phyloP scores from a whole-genome alignment of 2,797 vertebrate species.

The Chelon auratus region DNA sequence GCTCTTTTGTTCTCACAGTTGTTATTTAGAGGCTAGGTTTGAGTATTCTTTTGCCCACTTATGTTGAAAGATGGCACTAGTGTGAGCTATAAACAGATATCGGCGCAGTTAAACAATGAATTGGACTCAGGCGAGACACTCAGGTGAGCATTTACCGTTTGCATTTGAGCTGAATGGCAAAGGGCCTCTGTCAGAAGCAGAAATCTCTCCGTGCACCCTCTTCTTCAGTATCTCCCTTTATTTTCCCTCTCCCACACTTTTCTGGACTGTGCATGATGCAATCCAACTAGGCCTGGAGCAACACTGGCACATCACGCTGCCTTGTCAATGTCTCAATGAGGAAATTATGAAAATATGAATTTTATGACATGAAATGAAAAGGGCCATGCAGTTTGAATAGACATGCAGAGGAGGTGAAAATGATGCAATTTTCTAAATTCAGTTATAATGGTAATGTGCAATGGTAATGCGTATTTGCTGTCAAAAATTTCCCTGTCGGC shows the following conservation, averaged over 20 bases:
- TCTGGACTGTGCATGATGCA: conserved; percentile 85
- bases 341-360: conserved; percentile 85
- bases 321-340: conserved; percentile 86
- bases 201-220: conserved; percentile 73
- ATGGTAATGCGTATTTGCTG: conserved; percentile 83
- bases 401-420: conserved; percentile 86
- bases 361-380: conserved; percentile 86
- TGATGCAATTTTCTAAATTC: conserved; percentile 89
- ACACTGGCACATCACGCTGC: conserved; percentile 80
- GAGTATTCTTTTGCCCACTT: conserved; percentile 80
- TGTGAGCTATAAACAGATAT: conserved; percentile 57
- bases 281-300: conserved; percentile 83
- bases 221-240: conserved; percentile 74
- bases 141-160: conserved; percentile 69
- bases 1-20: conserved; percentile 84
- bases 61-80: conserved; percentile 62
- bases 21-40: conserved; percentile 79
- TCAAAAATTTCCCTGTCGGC: conserved; percentile 84
- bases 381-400: conserved; percentile 84
- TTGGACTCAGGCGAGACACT: conserved; percentile 53
- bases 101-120: conserved; percentile 46
- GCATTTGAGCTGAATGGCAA: conserved; percentile 57
- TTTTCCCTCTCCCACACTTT: conserved; percentile 73
- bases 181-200: conserved; percentile 66
- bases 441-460: conserved; percentile 86